Evolutionary conservation across 2,113 vertebrate genomes (phyloP).

Genomic region (Festucalex cinctus): DNA sequence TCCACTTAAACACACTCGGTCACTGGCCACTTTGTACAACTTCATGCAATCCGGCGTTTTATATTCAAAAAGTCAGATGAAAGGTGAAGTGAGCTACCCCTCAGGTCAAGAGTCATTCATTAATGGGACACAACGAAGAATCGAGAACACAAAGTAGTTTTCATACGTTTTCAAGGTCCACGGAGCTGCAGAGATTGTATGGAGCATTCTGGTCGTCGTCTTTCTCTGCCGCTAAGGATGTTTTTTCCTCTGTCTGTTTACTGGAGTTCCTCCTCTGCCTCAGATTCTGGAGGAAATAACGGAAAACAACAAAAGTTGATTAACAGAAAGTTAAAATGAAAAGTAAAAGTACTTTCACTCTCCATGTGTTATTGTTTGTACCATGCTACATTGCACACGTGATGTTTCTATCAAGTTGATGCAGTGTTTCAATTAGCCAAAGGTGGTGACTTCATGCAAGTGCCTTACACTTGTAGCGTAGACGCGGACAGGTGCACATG

Average conservation of each 20-base stretch:
- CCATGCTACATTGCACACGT: too few species aligned
- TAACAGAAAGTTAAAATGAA: neutral
- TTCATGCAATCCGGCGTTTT: neutral
- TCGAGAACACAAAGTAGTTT: neutral
- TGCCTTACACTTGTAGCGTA: too few species aligned
- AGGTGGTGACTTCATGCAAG: too few species aligned
- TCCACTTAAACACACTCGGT: neutral
- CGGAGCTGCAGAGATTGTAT: conserved; percentile 49
- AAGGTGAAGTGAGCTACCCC: neutral
- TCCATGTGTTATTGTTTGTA: too few species aligned
- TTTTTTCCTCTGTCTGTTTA: conserved; percentile 22
- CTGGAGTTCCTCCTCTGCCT: conserved; percentile 40
- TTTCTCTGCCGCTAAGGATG: neutral
- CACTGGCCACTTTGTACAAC: conserved; percentile 3
- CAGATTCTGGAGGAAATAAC: conserved; percentile 35
- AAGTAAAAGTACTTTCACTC: neutral
- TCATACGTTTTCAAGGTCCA: conserved; percentile 59
- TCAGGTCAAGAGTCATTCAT: neutral
- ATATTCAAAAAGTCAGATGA: neutral
- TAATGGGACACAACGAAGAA: neutral
- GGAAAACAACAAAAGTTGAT: neutral
- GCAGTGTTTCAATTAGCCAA: too few species aligned
- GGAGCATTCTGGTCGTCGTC: conserved; percentile 20
- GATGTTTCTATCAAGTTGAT: too few species aligned
- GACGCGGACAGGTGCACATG: too few species aligned